Conservation (phyloP, 2,797 vertebrate genomes). For the Sternotherus odoratus region DNA sequence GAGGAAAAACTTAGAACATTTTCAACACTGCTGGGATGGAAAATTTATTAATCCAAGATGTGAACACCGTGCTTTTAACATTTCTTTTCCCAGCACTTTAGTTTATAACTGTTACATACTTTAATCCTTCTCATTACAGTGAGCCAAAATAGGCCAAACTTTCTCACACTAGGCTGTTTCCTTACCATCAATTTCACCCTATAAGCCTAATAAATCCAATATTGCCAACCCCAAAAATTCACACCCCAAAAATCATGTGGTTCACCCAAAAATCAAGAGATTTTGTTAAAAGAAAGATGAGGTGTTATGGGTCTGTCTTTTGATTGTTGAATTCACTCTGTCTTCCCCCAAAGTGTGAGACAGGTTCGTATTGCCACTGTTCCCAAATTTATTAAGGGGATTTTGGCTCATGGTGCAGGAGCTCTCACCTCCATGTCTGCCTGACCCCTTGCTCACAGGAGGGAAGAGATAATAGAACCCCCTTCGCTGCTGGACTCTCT, state of each 20-base stretch:
- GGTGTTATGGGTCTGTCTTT: neutral
- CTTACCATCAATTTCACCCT: neutral
- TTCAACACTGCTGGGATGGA: slow-evolving; percentile 55
- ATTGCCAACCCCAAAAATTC: neutral
- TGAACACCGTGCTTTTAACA: slow-evolving; percentile 59
- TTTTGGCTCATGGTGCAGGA: neutral
- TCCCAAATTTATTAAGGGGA: neutral
- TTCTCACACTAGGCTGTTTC: slow-evolving; percentile 10
- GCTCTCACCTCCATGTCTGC: neutral
- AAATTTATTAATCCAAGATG: slow-evolving; percentile 74
- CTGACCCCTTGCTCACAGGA: neutral
- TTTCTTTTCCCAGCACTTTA: slow-evolving; percentile 45
- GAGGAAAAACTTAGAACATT: slow-evolving; percentile 70
- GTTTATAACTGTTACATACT: slow-evolving; percentile 39
- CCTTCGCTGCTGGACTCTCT: neutral
- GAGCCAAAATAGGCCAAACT: slow-evolving; percentile 24
- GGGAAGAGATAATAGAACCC: neutral
- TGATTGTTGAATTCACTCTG: neutral
- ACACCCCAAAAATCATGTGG: neutral
- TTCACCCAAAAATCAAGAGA: neutral
- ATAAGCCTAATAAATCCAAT: neutral
- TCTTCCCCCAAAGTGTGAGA: too few species aligned
- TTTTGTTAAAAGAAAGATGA: neutral
- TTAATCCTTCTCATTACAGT: slow-evolving; percentile 31
- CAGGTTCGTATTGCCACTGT: neutral